Conservation (phyloP, 2,888 invertebrate genomes). For the Eutolmus rufibarbis region DNA sequence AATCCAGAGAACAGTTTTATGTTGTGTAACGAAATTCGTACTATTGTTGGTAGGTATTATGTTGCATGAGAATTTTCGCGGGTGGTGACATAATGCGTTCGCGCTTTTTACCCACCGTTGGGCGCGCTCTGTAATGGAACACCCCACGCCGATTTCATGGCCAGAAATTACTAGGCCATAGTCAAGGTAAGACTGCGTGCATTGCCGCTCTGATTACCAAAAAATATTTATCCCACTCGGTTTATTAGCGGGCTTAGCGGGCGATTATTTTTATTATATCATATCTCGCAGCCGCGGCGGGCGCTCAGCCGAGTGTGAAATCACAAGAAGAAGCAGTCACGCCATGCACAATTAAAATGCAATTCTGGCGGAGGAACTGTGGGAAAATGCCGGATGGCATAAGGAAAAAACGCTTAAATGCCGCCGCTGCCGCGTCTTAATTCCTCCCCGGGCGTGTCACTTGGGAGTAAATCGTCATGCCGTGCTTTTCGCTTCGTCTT, state of each 20-base stretch:
- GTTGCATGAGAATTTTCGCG: not conserved
- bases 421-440: not conserved
- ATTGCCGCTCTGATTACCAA: conserved; percentile 19
- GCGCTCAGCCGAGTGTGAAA: conserved; percentile 14
- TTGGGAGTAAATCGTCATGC: not conserved
- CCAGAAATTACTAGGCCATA: conserved; percentile 15
- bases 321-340: not conserved
- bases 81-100: not conserved
- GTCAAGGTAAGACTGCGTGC: not conserved
- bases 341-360: conserved; percentile 17
- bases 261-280: conserved; percentile 15
- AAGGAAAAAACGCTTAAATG: not conserved
- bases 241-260: not conserved
- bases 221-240: not conserved
- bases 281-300: not conserved
- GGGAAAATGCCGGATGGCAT: conserved; percentile 1
- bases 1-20: not conserved
- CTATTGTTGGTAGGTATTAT: not conserved
- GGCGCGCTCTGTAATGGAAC: not conserved
- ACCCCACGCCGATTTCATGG: not conserved
- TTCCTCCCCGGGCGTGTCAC: not conserved
- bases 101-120: not conserved
- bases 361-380: conserved; percentile 12
- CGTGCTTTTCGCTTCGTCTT: not conserved
- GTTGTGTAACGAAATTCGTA: not conserved